phyloP scores from a whole-genome alignment of 2,888 invertebrate species.

The Cryptocheilus praepositus region DNA sequence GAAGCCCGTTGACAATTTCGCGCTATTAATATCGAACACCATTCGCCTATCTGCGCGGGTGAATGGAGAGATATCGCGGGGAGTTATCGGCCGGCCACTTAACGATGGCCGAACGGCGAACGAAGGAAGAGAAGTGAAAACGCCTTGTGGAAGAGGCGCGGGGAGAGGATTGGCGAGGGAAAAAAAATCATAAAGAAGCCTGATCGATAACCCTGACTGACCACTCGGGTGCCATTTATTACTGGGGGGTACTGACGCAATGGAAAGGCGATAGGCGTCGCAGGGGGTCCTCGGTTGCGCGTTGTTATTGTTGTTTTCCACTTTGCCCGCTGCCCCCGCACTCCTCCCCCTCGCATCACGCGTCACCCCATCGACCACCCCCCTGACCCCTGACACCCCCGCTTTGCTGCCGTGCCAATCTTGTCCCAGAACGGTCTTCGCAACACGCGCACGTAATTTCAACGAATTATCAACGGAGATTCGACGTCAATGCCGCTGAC shows the following conservation, averaged over 20 bases:
- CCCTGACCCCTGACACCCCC: neutral
- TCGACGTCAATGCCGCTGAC: slow-evolving; percentile 26
- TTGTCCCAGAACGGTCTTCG: slow-evolving; percentile 10
- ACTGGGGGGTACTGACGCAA: slow-evolving; percentile 60
- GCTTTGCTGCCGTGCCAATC: slow-evolving; percentile 7
- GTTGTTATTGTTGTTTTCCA: slow-evolving; percentile 45
- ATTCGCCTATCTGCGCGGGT: neutral
- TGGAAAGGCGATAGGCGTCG: slow-evolving; percentile 55
- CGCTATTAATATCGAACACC: too few relatives aligned
- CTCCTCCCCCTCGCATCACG: neutral
- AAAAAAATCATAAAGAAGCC: slow-evolving; percentile 29
- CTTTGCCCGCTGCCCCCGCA: slow-evolving; percentile 31
- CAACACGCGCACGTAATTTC: neutral
- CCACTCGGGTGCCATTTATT: neutral
- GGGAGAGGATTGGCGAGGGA: slow-evolving; percentile 19
- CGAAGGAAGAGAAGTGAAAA: slow-evolving; percentile 9
- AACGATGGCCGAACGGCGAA: neutral
- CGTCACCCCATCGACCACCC: neutral
- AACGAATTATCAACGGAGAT: slow-evolving; percentile 25
- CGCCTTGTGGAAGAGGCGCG: slow-evolving; percentile 9
- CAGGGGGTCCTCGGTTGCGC: slow-evolving; percentile 62
- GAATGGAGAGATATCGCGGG: neutral
- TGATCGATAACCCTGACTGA: slow-evolving; percentile 51
- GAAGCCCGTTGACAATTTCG: too few relatives aligned
- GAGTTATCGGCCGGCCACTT: neutral